A percentile compares a stretch with the other conserved stretches of the same genome.
phyloP scores from a whole-genome alignment of 2,797 vertebrate genomes.

The Pitangus sulphuratus region DNA sequence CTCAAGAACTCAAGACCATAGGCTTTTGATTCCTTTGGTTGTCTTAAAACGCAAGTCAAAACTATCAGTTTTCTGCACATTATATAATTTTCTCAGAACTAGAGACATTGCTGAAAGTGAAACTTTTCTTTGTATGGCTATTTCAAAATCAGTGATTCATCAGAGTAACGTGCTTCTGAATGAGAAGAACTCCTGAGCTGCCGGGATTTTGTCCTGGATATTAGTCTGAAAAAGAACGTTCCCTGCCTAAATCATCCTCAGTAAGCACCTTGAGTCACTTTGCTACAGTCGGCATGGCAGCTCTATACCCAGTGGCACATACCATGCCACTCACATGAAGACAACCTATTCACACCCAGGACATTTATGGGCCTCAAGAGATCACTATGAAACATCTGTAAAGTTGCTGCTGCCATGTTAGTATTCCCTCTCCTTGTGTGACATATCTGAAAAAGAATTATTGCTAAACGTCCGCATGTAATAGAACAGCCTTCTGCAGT shows the following conservation, averaged over 20 bases:
- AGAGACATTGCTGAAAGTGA: background rate
- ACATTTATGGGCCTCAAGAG: background rate
- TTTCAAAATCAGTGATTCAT: background rate
- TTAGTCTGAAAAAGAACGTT: background rate
- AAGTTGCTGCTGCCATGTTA: background rate
- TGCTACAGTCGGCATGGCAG: background rate
- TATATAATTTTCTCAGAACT: background rate
- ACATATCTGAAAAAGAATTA: background rate
- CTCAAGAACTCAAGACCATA: background rate
- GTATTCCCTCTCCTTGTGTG: background rate
- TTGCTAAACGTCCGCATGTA: background rate
- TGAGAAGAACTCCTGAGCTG: background rate
- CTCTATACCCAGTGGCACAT: background rate
- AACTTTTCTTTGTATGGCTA: background rate
- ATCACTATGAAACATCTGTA: background rate
- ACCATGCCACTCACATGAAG: background rate
- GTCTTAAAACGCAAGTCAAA: background rate
- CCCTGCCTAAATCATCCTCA: background rate
- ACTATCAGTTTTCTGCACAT: background rate
- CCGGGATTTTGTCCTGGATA: background rate
- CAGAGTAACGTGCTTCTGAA: background rate
- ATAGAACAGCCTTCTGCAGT: background rate
- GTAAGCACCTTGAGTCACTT: background rate
- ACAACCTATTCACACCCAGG: rapidly evolving
- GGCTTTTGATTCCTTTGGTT: background rate